Evolutionary conservation across 2,888 invertebrate genomes (phyloP).

Genomic region (Pyralis farinalis): DNA sequence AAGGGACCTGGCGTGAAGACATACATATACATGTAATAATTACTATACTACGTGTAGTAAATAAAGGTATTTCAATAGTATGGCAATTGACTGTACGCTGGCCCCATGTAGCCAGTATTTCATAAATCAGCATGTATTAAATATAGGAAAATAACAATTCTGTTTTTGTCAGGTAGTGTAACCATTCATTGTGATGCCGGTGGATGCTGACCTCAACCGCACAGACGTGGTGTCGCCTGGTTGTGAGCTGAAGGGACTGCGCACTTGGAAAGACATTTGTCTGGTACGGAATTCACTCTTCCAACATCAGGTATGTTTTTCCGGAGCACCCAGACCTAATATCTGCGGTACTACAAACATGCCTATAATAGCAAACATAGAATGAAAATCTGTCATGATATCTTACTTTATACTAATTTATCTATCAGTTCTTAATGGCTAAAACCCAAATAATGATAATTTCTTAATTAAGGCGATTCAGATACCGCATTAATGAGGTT

Average conservation of each 20-base stretch:
- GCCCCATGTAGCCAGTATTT: no score
- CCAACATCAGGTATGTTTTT: slow-evolving; percentile 70
- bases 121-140: neutral
- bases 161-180: slow-evolving; percentile 63
- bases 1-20: no score
- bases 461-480: neutral
- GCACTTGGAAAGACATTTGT: slow-evolving; percentile 80
- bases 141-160: slow-evolving; percentile 12
- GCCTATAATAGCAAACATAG: neutral
- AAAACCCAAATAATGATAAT: neutral
- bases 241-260: slow-evolving; percentile 77
- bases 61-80: no score
- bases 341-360: neutral
- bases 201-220: slow-evolving; percentile 79
- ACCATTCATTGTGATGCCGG: slow-evolving; percentile 81
- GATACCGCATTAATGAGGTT: neutral
- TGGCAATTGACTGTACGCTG: no score
- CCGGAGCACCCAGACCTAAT: neutral
- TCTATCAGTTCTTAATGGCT: neutral
- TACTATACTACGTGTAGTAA: no score
- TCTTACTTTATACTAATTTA: neutral
- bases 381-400: neutral
- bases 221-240: slow-evolving; percentile 79
- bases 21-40: no score
- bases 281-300: slow-evolving; percentile 77